Evolutionary conservation across 2,888 invertebrate genomes (phyloP), one percentile per base, ranked within the genome.

Genomic region (Rhagium mordax): DNA sequence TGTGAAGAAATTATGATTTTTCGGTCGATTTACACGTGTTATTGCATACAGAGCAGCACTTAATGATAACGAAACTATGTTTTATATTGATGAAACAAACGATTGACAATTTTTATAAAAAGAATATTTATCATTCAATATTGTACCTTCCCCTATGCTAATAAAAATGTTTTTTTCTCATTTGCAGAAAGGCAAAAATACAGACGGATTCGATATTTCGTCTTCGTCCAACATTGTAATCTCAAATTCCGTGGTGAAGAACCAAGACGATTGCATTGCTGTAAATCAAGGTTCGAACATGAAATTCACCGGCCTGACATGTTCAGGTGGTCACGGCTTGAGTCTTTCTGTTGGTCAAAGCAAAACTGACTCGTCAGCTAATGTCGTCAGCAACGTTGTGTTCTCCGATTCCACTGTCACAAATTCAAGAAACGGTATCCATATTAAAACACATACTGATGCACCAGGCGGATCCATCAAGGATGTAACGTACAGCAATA

Each of bases 221-320:
- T 65, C 72, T 33, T 77, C 74, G 1, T 71, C 60, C 6, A 61
- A 69, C 13, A 47, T 80, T n/a, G 73, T 69, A 3, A 71, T 80
- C 33, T 33, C 79, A 71, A 74, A 80, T 67, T 49, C 70, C 18
- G 65, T 78, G 0, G 71, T 80, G 8, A 77, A 77, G 20, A 79
- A 80, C 47, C 80, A 80, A 73, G 80, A 80, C 49, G 80, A 80
- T 27, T 80, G 80, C 33, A 73, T 80, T 0, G 80, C 79, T 13
- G 68, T 80, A 2, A 80, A 79, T 57, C 75, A 75, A 47, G 80
- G 80, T 20, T 74, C 66, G 10, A 70, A 77, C 60, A 55, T 74
- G 29, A 13, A 68, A 4, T 76, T 80, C 69, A 10, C 57, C 2
- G 75, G 75, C 18, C 24, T 80, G 7, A 65, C 69, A 4, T 80